These are phyloP conservation scores for Nyctalus aviator DNA, from an alignment of 2,797 vertebrate species.

Conservation along the genomic window DNA sequence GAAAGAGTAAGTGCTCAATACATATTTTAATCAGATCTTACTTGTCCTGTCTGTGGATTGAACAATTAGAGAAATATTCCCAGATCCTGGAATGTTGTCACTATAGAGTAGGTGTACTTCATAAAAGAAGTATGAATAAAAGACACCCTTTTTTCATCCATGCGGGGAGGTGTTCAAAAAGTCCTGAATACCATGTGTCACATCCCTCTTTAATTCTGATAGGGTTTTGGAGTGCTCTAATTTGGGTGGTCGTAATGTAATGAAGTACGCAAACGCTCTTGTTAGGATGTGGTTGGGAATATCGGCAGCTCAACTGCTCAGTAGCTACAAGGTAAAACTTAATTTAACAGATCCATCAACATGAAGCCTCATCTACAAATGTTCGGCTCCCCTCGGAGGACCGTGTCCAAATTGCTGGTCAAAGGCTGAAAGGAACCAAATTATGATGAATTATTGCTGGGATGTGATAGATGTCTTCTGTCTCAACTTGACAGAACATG, in stretches of 20 bases:
- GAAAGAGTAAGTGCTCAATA: neutral
- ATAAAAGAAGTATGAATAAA: neutral
- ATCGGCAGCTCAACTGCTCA: neutral
- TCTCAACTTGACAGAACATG: conserved; percentile 10
- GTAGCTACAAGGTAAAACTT: conserved; percentile 33
- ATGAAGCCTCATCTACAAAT: conserved; percentile 32
- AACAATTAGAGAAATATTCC: neutral
- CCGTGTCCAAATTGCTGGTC: conserved; percentile 25
- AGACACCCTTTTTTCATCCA: neutral
- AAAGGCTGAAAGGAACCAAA: neutral
- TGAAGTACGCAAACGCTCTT: neutral
- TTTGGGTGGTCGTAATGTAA: neutral
- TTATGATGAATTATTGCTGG: conserved; percentile 49
- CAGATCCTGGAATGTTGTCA: neutral
- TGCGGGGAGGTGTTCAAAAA: neutral
- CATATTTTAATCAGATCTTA: conserved; percentile 1
- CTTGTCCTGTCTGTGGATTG: neutral
- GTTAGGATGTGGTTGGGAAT: neutral
- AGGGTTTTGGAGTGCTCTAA: neutral
- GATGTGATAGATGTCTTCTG: conserved; percentile 32
- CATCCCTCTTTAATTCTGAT: neutral
- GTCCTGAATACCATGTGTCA: neutral
- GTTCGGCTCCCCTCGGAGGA: neutral
- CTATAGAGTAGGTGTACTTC: conserved; percentile 46
- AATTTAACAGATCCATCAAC: conserved; percentile 56